Conservation (phyloP, 2,888 invertebrate genomes). For the Plutella xylostella region DNA sequence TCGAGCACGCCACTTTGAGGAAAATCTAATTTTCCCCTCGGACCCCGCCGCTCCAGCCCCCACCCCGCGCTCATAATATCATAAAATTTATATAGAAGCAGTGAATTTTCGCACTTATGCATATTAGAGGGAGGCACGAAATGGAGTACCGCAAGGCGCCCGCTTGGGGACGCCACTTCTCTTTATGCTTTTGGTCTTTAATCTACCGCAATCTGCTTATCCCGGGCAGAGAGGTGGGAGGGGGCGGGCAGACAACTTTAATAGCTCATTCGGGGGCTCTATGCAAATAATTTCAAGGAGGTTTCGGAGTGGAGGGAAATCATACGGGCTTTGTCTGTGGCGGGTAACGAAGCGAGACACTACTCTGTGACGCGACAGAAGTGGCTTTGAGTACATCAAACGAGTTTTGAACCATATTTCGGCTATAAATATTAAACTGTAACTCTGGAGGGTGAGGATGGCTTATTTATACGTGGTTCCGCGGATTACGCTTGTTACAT, state of each 20-base stretch:
- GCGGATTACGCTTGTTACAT: constrained; percentile 43
- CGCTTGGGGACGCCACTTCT: constrained; percentile 36
- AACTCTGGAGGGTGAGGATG: constrained; percentile 24
- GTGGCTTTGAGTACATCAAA: constrained; percentile 52
- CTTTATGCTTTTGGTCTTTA: constrained; percentile 66
- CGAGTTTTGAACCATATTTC: constrained; percentile 47
- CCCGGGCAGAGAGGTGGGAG: constrained; percentile 39
- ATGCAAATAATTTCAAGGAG: constrained; percentile 65
- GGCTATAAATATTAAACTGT: constrained; percentile 62
- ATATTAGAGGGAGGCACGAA: constrained; percentile 45
- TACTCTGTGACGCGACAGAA: constrained; percentile 59
- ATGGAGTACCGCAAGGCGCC: constrained; percentile 38
- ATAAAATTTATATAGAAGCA: constrained; percentile 45
- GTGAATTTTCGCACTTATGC: constrained; percentile 51
- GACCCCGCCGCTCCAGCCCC: constrained; percentile 45
- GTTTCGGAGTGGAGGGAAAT: constrained; percentile 35
- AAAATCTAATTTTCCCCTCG: constrained; percentile 66
- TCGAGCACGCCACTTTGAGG: constrained; percentile 52
- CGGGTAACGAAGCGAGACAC: constrained; percentile 62
- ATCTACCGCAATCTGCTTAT: constrained; percentile 69
- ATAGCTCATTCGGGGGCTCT: constrained; percentile 68
- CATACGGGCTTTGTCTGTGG: constrained; percentile 67
- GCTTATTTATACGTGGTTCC: constrained; percentile 34
- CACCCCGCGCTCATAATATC: constrained; percentile 42
- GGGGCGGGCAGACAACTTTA: constrained; percentile 59